These are phyloP conservation scores for Cephalopterus ornatus DNA, from an alignment of 2,113 vertebrate species.

Conservation along the genomic window DNA sequence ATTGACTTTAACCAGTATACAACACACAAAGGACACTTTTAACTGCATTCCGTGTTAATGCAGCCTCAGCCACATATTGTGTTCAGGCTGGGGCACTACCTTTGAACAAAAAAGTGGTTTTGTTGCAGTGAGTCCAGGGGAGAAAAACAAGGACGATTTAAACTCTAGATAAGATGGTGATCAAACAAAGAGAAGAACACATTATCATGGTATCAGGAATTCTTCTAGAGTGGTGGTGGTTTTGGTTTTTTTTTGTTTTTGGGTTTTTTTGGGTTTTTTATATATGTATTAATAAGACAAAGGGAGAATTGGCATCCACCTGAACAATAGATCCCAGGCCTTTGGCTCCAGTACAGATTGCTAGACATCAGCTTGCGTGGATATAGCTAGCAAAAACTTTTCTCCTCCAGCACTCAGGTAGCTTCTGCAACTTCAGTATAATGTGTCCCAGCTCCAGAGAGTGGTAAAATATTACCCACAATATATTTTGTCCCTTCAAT, in stretches of 20 bases:
- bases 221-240: neutral
- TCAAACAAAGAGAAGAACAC: neutral
- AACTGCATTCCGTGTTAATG: neutral
- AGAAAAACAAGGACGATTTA: slow-evolving; percentile 3
- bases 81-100: neutral
- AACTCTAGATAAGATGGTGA: neutral
- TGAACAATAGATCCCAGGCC: neutral
- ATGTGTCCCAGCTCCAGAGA: neutral
- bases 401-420: neutral
- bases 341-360: neutral
- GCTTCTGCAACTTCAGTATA: neutral
- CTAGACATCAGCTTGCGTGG: neutral
- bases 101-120: slow-evolving; percentile 17
- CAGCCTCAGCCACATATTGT: neutral
- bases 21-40: neutral
- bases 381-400: neutral
- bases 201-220: neutral
- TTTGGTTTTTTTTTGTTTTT: neutral
- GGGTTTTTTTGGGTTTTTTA: neutral
- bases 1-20: neutral
- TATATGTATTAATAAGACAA: neutral
- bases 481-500: neutral
- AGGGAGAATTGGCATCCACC: neutral
- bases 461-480: neutral
- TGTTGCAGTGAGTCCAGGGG: neutral